These are phyloP conservation scores for Dipodomys merriami DNA, from an alignment of 2,113 vertebrate species.

Conservation along the genomic window DNA sequence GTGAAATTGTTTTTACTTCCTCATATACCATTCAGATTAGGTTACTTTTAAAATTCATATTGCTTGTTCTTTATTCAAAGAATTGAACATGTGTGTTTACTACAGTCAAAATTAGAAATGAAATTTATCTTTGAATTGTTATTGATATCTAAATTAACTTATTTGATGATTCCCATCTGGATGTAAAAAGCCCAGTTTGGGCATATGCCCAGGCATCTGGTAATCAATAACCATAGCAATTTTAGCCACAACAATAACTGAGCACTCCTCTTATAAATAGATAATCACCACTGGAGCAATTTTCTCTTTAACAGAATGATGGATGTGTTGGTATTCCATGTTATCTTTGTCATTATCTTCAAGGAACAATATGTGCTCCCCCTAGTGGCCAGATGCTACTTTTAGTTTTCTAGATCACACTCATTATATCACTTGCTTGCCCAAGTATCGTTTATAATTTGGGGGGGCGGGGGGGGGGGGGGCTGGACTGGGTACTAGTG, in stretches of 20 bases:
- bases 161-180: neutral
- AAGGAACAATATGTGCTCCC: conserved; percentile 70
- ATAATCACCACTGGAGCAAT: neutral
- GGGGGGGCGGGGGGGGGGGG: neutral
- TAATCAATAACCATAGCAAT: conserved; percentile 11
- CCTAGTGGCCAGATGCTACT: conserved; percentile 72
- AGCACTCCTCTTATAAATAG: neutral
- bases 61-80: neutral
- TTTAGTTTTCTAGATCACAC: neutral
- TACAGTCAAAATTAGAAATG: neutral
- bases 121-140: conserved; percentile 22
- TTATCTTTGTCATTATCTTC: conserved; percentile 51
- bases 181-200: conserved; percentile 1
- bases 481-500: too few relatives aligned
- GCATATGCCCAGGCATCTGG: neutral
- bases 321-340: neutral
- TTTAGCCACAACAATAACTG: neutral
- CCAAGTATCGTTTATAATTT: neutral
- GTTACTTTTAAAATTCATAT: neutral
- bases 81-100: neutral
- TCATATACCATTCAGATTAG: conserved; percentile 18
- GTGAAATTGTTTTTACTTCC: conserved; percentile 8
- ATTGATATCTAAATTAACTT: conserved; percentile 16
- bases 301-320: neutral
- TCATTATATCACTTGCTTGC: neutral